Evolutionary conservation across 1,140 invertebrate genomes (phyloP).

Genomic region (Drosophila subpulchrella): DNA sequence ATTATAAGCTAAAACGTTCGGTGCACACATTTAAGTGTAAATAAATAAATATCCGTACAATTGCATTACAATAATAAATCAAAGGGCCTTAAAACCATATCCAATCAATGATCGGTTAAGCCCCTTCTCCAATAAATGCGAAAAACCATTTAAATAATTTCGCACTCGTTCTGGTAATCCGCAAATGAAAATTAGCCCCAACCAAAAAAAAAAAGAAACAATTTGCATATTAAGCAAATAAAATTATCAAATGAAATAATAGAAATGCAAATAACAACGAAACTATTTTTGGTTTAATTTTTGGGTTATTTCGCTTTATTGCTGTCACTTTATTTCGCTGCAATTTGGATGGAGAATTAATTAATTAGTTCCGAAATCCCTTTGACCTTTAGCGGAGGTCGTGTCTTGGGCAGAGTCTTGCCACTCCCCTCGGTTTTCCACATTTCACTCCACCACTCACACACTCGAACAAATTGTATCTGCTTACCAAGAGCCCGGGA

Average conservation of each 20-base stretch:
- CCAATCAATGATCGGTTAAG: constrained; percentile 27
- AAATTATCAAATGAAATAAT: constrained; percentile 56
- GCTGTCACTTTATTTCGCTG: constrained; percentile 22
- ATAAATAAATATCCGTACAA: constrained; percentile 17
- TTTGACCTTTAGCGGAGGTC: constrained; percentile 57
- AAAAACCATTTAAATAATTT: constrained; percentile 51
- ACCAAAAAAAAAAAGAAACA: constrained; percentile 32
- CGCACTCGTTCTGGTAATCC: constrained; percentile 26
- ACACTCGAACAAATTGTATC: constrained; percentile 64
- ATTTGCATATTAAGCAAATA: constrained; percentile 54
- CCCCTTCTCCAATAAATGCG: constrained; percentile 3
- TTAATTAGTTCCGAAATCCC: constrained; percentile 46
- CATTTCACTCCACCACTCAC: neutral
- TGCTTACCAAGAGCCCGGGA: constrained; percentile 46
- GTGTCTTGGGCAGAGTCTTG: constrained; percentile 34
- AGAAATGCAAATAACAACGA: constrained; percentile 43
- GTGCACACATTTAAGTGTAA: constrained; percentile 8
- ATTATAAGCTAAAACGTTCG: neutral
- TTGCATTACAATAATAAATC: constrained; percentile 50
- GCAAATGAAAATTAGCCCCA: constrained; percentile 53
- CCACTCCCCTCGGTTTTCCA: neutral
- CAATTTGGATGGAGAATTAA: constrained; percentile 26
- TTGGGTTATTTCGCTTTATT: constrained; percentile 4
- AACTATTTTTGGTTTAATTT: constrained; percentile 31
- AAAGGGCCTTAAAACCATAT: constrained; percentile 31